A percentile compares a stretch with the other conserved stretches of the same genome.
phyloP scores from a whole-genome alignment of 2,888 invertebrate genomes.

The Tridacna crocea region DNA sequence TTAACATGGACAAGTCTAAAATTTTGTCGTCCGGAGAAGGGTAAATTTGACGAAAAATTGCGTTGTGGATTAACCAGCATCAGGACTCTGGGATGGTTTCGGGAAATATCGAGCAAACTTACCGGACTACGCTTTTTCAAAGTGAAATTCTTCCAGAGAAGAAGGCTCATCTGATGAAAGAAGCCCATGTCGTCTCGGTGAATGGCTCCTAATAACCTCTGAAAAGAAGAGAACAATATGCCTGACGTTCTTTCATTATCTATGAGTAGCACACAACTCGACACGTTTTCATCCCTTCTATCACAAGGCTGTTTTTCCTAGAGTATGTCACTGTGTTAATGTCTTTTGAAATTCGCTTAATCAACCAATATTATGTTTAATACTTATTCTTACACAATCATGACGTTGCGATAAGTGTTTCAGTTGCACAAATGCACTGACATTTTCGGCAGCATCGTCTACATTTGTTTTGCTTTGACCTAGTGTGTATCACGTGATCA shows the following conservation, averaged over 20 bases:
- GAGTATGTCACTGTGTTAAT: background rate
- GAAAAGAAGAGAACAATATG: constrained; percentile 17
- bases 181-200: constrained; percentile 77
- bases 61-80: no score
- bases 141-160: constrained; percentile 84
- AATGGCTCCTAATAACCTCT: constrained; percentile 34
- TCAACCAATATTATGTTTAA: no score
- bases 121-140: constrained; percentile 84
- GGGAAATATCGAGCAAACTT: constrained; percentile 65
- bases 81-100: no score
- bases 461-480: constrained; percentile 2
- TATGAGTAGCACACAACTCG: background rate
- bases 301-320: background rate
- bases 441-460: constrained; percentile 7
- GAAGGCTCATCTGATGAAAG: constrained; percentile 83
- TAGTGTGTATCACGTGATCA: constrained; percentile 57
- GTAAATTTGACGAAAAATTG: background rate
- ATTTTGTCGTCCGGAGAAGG: background rate
- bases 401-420: no score
- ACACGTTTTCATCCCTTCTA: background rate
- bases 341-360: no score
- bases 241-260: background rate
- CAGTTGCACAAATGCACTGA: background rate
- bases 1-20: no score
- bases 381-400: no score